Base-by-base conservation (phyloP, 2,113 vertebrate species). In the Elachura formosa region DNA sequence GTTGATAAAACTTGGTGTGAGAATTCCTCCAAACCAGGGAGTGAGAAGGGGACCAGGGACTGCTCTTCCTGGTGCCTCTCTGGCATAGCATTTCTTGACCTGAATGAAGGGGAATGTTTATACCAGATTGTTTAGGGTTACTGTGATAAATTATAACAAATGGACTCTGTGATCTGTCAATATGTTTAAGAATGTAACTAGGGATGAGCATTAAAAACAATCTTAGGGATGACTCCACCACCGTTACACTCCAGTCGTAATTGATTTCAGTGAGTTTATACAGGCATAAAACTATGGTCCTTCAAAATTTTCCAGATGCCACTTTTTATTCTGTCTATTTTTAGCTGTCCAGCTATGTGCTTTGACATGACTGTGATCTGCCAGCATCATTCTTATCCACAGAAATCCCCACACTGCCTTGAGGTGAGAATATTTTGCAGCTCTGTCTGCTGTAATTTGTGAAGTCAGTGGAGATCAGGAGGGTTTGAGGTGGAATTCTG, bases 141-240 rank as follows among this genome's bases (percentile, higher is more conserved):
- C 80, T 95, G 79, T 91, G 87, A 73, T 90, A 76, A 64, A 95
- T 79, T 80, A 48, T 22, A 96, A 90, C 66, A 93, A 96, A 87
- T 82, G 26, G 63, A 79, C 48, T 71, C 34, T 78, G 36, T 75
- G 78, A 63, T 84, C 75, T 96, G 63, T 95, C 71, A 93, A 78
- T 89, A 89, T 64, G 68, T 90, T 96, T 90, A 90, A 95, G 91
- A 96, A 95, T 93, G 64, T 61, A 80, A 45, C 29, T 91, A 85
- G 40, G 78, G 78, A 52, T 82, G 33, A 85, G 58, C 73, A 41
- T 79, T 90, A 81, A 86, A 92, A 95, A 68, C 48, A 91, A 40
- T 61, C 26, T 71, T 69, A 25, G 34, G 46, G 51, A 8, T 3
- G 1, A 59, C 62, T 86, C 93, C 40, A 92, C 49, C 58, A 51